These are phyloP conservation scores for Drosophila trapezifrons DNA, from an alignment of 1,140 invertebrate species.

Conservation along the genomic window DNA sequence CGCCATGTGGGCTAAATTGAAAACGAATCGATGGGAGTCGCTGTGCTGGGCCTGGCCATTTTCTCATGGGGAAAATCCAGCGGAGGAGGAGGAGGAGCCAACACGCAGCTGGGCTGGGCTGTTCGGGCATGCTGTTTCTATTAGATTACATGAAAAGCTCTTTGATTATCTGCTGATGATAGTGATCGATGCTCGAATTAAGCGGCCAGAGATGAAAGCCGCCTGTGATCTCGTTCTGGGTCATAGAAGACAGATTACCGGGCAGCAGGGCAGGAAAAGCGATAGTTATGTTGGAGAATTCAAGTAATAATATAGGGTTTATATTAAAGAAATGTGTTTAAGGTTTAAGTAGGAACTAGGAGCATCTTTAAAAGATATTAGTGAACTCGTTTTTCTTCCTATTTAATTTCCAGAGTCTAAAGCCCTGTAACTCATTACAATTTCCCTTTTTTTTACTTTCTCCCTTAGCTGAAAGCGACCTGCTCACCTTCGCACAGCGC, in stretches of 20 bases:
- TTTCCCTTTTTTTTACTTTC: constrained; percentile 83
- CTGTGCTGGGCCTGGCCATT: constrained; percentile 17
- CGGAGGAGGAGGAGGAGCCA: constrained; percentile 6
- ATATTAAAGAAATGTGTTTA: neutral
- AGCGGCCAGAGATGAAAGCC: constrained; percentile 31
- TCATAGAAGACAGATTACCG: constrained; percentile 10
- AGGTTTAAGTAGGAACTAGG: neutral
- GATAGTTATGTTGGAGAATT: too few species aligned
- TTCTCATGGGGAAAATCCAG: constrained; percentile 19
- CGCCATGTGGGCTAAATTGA: constrained; percentile 54
- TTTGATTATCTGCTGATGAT: constrained; percentile 55
- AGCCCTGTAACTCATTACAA: too few species aligned
- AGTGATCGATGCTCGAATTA: constrained; percentile 28
- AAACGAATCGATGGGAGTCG: constrained; percentile 29
- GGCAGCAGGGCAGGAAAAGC: neutral
- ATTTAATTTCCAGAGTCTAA: too few species aligned
- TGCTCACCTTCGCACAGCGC: constrained; percentile 90
- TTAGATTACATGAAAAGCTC: constrained; percentile 55
- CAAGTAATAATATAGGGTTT: neutral
- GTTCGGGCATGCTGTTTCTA: constrained; percentile 41
- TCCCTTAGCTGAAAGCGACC: constrained; percentile 91
- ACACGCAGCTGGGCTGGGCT: constrained; percentile 33
- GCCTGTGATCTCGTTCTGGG: constrained; percentile 27
- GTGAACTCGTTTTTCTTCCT: neutral
- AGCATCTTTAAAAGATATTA: neutral